Base-by-base conservation (phyloP, 92 coral and sea anemone species). In the Epizoanthus stellaris region DNA sequence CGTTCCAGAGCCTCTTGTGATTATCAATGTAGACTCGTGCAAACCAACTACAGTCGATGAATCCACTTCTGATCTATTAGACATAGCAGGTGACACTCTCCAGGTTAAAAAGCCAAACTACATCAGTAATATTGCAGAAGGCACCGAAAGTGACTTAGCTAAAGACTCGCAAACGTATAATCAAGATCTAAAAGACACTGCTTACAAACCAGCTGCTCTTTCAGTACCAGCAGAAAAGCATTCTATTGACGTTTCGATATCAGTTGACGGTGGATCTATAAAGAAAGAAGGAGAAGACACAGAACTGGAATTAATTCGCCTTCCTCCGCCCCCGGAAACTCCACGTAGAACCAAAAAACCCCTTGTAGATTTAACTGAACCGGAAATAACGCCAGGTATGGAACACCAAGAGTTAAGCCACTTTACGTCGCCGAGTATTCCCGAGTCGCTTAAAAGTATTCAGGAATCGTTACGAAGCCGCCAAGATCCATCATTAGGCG, bases 401-500 rank as follows among this genome's bases (percentile, higher is more conserved):
- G 81, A 76, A 23, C 45, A 76, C 11, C 11, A 19, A 17, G 82
- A 76, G 19, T 21, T 58, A 7, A 76, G 82, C 82, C 71, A 43
- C 57, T 58, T 79, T 42, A 63, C 83, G 23, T 79, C 83, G 71
- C 64, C 83, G 65, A 63, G 83, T 40, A 42, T 62, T 3, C 60
- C 83, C 7, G 72, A 63, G 21, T 79, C 83, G 5, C 83, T 79
- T 23, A 57, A 20, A 14, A 79, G 83, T 36, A 45, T 62, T n/a
- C 83, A 79, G 43, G 83, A 79, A 63, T 79, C 83, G 40, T 63
- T 79, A 63, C 57, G 83, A 79, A 79, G 83, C 43, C 72, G 39
- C 5, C 83, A 79, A 42, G 83, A 79, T 23, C 20, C 67, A 20
- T 79, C 83, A 0, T 36, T 79, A 43, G 67, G 52, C 30, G 47